Evolutionary conservation across 2,797 vertebrate genomes (phyloP), one percentile per base, ranked within the genome.

Genomic region (Adrianichthys oophorus): DNA sequence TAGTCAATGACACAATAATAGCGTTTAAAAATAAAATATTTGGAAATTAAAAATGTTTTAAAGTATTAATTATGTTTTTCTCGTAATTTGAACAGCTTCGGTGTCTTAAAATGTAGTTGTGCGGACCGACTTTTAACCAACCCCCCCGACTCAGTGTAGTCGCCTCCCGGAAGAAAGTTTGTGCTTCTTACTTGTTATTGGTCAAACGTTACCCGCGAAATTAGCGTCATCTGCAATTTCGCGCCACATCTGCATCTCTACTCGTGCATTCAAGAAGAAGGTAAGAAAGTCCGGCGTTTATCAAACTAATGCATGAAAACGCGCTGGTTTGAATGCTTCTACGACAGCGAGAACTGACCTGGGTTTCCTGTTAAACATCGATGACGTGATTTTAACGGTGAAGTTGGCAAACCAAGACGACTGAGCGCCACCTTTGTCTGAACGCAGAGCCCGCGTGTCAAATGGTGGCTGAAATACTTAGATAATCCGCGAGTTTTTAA

Each of bases 171-270:
- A 74, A 73, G 37, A 0, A 18, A 6, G 4, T 0, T 4, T 4
- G 7, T 2, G 1, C 24, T 32, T 0, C 24, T 40, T 42, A 13
- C 0, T 18, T 41, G 1, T 66, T 42, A 92, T 94, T 94, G 93
- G 93, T 53, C 56, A 42, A 78, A 87, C 91, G 56, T 93, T 93
- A 70, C 92, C 86, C 94, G 94, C 90, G 92, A 93, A 92, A 89
- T 41, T 2, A 1, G 85, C 89, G 85, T 89, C 90, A 87, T 16
- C 1, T 4, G 0, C 21, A 21, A 15, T 77, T 93, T 91, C 91
- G 93, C 92, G 94, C 91, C 93, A 90, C 16, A 74, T 79, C 53
- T 70, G 51, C 59, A 62, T 16, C 57, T 3, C 0, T 68, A 12
- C 52, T 64, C 50, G 24, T 40, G 52, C 17, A 17, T 17, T n/a